Evolutionary conservation across 2,797 vertebrate species (phyloP).

Genomic region (Megaceryle alcyon): DNA sequence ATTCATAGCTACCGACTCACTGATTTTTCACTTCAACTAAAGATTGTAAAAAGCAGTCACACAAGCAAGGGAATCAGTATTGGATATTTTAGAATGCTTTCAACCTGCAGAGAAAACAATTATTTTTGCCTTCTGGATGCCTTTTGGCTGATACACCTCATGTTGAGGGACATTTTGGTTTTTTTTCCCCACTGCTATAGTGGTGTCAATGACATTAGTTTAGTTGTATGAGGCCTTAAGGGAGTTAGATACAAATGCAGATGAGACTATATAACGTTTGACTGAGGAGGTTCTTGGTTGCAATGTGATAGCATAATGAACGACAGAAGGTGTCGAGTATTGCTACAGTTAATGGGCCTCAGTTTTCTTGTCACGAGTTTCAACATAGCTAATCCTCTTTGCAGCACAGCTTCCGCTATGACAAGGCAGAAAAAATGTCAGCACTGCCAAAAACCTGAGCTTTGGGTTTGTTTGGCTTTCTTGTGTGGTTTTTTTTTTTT

Average conservation of each 20-base stretch:
- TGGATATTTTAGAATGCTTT: background rate
- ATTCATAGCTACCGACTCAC: background rate
- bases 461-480: background rate
- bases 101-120: background rate
- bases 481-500: too few species aligned
- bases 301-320: conserved; percentile 24
- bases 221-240: background rate
- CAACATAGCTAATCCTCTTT: conserved; percentile 21
- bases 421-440: conserved; percentile 7
- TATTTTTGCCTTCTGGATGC: background rate
- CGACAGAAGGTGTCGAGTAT: conserved; percentile 35
- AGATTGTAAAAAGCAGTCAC: background rate
- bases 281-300: conserved; percentile 29
- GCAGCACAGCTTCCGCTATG: background rate
- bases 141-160: background rate
- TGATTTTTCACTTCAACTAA: background rate
- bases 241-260: background rate
- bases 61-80: background rate
- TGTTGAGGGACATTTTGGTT: background rate
- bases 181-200: background rate
- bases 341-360: conserved; percentile 53
- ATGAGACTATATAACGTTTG: background rate
- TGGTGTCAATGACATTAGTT: background rate
- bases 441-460: background rate
- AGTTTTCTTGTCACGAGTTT: conserved; percentile 57